Percentiles rank a stretch among this genome's conserved stretches.
phyloP scores from a whole-genome alignment of 2,113 vertebrate genomes.

The Sinocyclocheilus rhinocerous region DNA sequence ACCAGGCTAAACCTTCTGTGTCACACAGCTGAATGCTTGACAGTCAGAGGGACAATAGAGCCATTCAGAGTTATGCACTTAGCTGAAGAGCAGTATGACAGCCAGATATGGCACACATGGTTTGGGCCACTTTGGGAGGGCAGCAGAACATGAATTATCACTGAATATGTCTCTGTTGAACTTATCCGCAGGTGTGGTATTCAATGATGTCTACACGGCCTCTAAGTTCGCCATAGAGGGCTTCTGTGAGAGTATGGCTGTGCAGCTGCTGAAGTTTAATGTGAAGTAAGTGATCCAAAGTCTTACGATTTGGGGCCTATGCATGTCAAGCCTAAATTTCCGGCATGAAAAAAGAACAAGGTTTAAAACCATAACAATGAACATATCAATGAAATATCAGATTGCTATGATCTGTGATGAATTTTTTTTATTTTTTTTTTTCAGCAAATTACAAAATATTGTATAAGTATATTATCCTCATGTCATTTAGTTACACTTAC shows the following conservation, averaged over 20 bases:
- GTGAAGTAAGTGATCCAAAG: constrained; percentile 79
- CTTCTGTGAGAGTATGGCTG: constrained; percentile 92
- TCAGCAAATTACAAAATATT: too few species aligned
- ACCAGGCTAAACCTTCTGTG: not conserved
- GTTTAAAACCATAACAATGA: not conserved
- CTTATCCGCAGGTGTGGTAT: constrained; percentile 80
- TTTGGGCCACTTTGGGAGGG: not conserved
- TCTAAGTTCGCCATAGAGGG: constrained; percentile 97
- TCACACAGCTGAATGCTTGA: constrained; percentile 22
- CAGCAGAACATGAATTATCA: not conserved
- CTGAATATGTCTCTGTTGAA: constrained; percentile 19
- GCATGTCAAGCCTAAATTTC: not conserved
- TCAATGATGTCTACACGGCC: constrained; percentile 91
- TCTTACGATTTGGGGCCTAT: not conserved
- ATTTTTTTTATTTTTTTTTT: too few species aligned
- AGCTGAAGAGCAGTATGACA: not conserved
- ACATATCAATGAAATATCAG: not conserved
- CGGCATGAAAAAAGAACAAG: not conserved
- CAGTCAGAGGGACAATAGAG: constrained; percentile 17
- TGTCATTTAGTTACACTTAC: too few species aligned
- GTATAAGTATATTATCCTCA: too few species aligned
- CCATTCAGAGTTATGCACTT: constrained; percentile 5
- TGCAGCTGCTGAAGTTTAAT: constrained; percentile 90
- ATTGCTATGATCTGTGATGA: not conserved
- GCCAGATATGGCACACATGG: not conserved